Base-by-base conservation (phyloP, 1,140 invertebrate genomes). In the Drosophila navojoa region DNA sequence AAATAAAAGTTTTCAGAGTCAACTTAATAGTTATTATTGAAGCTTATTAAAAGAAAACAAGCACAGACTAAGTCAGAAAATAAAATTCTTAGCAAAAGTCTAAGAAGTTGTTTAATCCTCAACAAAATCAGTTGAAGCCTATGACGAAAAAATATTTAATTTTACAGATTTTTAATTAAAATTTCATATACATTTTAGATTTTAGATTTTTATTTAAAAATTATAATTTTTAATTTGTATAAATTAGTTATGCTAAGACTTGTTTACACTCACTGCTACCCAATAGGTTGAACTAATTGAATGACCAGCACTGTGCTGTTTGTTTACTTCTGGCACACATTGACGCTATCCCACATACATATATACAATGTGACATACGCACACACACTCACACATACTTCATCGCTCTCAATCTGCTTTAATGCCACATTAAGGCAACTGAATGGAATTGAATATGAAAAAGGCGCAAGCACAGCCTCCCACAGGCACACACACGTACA, bases 361-460 rank as follows among this genome's bases (percentile, higher is more conserved):
- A 13, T 62, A 29, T 13, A 54, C 62, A 55, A 35, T 38, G 13
- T 29, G 47, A 25, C 53, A 35, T 40, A 27, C 19, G 32, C 53
- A 63, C 32, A 22, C 19, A 22, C 32, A 47, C 55, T 42, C 60
- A 61, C 44, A 57, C 35, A 44, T 45, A 50, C 9, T 57, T 72
- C 40, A 60, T 64, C 63, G 62, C 16, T 54, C 47, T 50, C 77
- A 77, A 86, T 81, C 81, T 86, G 74, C 74, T 71, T 81, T 86
- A 86, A 86, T 86, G 71, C 75, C 78, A 76, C 81, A 81, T 78
- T 78, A 86, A 77, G 81, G 78, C 53, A 81, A 53, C 75, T 86
- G 81, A 85, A 86, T 81, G 82, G 81, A 86, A 81, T 86, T 81
- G 78, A 86, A 86, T 80, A 81, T 42, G 64, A 53, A 76, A 85